These are phyloP conservation scores for Sorex maritimensis DNA, from an alignment of 2,797 vertebrate genomes.

Conservation along the genomic window DNA sequence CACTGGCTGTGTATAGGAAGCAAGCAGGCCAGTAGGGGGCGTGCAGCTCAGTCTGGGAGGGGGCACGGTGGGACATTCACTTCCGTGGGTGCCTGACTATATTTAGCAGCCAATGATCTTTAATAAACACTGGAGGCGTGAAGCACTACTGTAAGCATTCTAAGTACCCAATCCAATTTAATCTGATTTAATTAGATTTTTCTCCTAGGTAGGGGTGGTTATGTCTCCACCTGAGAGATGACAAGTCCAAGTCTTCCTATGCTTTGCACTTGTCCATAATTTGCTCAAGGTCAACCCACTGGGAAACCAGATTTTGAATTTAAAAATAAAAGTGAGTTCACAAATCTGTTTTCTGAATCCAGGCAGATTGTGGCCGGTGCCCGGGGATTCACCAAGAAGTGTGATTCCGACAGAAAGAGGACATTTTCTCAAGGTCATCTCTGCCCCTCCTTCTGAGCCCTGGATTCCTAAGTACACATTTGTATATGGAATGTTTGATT, in stretches of 20 bases:
- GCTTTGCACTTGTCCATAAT: neutral
- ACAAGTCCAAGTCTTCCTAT: neutral
- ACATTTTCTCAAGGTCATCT: neutral
- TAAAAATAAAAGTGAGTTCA: neutral
- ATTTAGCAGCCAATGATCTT: too few species aligned
- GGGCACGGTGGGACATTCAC: too few species aligned
- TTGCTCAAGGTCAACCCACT: neutral
- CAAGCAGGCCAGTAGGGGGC: neutral
- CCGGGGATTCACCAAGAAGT: neutral
- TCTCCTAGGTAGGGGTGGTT: neutral
- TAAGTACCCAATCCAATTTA: too few species aligned
- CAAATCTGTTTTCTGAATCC: neutral
- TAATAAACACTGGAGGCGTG: too few species aligned
- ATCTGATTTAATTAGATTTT: neutral
- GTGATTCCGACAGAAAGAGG: neutral
- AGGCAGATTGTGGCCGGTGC: neutral
- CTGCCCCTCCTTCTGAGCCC: neutral
- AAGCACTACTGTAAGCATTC: too few species aligned
- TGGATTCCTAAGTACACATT: neutral
- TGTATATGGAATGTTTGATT: neutral
- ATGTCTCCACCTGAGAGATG: neutral
- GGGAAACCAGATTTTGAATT: slow-evolving; percentile 29
- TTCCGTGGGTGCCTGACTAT: too few species aligned
- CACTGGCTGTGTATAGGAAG: neutral
- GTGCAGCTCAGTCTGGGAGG: neutral